These are phyloP conservation scores for Lagothrix lagotricha DNA, from an alignment of 2,797 vertebrate species.

Conservation along the genomic window DNA sequence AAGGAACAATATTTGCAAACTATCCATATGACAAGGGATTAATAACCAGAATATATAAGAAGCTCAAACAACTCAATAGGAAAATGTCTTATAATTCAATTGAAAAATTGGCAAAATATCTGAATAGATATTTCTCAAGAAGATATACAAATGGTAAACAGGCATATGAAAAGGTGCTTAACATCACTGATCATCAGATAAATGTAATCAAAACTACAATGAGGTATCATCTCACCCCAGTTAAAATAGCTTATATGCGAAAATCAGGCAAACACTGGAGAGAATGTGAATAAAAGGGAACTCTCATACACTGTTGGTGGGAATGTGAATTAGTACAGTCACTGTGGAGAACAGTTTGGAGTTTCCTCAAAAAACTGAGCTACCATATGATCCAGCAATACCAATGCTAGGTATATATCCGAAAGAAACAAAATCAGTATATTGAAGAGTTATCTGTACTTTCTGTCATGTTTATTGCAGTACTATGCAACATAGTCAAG, in stretches of 20 bases:
- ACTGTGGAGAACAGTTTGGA: no score
- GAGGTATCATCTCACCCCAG: not conserved
- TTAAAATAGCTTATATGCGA: not conserved
- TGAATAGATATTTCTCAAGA: not conserved
- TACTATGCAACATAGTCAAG: no score
- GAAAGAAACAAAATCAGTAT: no score
- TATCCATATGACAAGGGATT: not conserved
- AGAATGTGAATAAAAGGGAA: no score
- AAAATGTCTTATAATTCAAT: not conserved
- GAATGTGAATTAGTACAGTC: no score
- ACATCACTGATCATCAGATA: not conserved
- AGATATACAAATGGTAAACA: not conserved
- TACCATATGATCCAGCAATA: no score
- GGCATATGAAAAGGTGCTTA: not conserved
- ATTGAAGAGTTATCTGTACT: no score
- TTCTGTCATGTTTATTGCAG: no score
- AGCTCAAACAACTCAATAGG: not conserved
- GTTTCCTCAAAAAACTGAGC: no score
- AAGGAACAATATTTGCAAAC: not conserved
- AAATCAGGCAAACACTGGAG: no score
- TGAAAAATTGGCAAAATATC: not conserved
- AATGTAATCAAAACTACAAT: not conserved
- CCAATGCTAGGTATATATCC: no score
- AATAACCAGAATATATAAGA: not conserved
- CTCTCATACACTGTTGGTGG: no score